Base-by-base conservation (phyloP, 2,113 vertebrate species). In the Aspidoscelis tigris region DNA sequence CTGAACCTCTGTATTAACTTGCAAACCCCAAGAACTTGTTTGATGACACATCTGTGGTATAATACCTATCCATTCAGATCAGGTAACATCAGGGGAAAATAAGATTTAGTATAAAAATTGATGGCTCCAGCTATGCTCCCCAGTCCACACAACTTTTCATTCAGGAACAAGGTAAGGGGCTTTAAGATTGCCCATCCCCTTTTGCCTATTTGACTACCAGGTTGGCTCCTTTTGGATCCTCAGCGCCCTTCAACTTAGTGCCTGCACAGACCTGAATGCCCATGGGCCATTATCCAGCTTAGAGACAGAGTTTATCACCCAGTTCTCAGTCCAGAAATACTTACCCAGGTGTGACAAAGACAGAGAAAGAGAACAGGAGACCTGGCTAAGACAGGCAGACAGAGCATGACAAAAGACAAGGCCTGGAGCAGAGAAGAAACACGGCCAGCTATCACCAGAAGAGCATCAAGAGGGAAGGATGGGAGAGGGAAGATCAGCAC, bases 291-390 rank as follows among this genome's bases (percentile, higher is more conserved):
- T 18, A 4, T 22, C 43, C 24, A 33, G 50, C 18, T 65, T 12
- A 50, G n/a, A 53, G 70, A 65, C 75, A 66, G 58, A 76, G 41
- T 53, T n/a, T 43, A 20, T 33, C 24, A 4, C 47, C 26, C 39
- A 61, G 85, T 88, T 93, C 93, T 89, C 74, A 33, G 87, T 90
- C 2, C 61, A 80, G 82, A 73, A 41, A 66, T 92, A 88, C 95
- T 93, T 93, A 95, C 95, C 93, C 76, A 87, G 89, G 91, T 75
- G 39, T 77, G 41, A 84, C 84, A 94, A 94, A 92, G 76, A 93
- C 93, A 96, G 92, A 96, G 94, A 96, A 94, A 95, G 88, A 93
- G 95, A 89, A 94, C 93, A 90, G 94, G 88, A 96, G 95, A 93
- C 94, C 95, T 94, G 89, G 91, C 77, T 61, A 84, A 94, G 94